Evolutionary conservation across 1,140 invertebrate genomes (phyloP), one percentile per base, ranked within the genome.

Genomic region (Hyles euphorbiae): DNA sequence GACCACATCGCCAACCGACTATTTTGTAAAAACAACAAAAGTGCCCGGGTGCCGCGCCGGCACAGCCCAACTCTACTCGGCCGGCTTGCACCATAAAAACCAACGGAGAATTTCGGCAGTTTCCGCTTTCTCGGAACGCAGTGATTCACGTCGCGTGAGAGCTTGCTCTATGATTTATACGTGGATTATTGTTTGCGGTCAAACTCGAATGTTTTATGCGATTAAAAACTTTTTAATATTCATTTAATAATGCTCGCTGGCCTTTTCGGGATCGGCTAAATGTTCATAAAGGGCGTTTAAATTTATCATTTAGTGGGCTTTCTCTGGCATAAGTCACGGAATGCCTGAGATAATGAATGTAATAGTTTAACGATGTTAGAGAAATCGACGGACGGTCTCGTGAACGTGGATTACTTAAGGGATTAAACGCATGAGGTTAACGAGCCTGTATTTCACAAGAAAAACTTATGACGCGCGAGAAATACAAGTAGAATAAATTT

Each of bases 71-170:
- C 40, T 9, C 45, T 56, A 71, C 57, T 71, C 58, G 43, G 67
- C 59, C 71, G 73, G 68, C 57, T 75, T 70, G 71, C 73, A 67
- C 53, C 49, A 76, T 70, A 79, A 84, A 79, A 83, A 84, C 67
- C 66, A 73, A 78, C 74, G 76, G 73, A 72, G 79, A 78, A 76
- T 81, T 74, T 68, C n/a, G 70, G 74, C 75, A 74, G 75, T 85
- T 83, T 85, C 82, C 82, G 82, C 73, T 81, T 81, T 80, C 78
- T 72, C 65, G 71, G 79, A 81, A 40, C 36, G 81, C 68, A 65
- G 72, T 83, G 79, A 84, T 72, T 82, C 79, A 84, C 68, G 64
- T 77, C 68, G 71, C 75, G 74, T 78, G 74, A 64, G 66, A 68
- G 65, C 7, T 63, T 66, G 59, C 63, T 76, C 79, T 82, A 79